Evolutionary conservation across 2,113 vertebrate species (phyloP).

Genomic region (Cercocebus atys): DNA sequence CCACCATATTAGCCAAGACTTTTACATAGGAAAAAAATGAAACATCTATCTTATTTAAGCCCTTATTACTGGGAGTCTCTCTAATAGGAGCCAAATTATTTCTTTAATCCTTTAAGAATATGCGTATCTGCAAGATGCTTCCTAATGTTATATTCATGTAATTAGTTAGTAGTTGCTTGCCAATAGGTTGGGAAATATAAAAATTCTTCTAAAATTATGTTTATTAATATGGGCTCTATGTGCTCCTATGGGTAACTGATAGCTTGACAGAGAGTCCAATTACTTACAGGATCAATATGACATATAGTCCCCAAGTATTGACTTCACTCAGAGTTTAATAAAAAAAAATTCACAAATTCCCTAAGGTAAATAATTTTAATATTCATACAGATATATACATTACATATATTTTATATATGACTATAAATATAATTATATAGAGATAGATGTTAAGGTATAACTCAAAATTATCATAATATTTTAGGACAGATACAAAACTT

Average conservation of each 20-base stretch:
- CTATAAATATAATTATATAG: too few species aligned
- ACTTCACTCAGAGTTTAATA: not conserved
- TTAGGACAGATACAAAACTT: not conserved
- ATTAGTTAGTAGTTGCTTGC: conserved; percentile 5
- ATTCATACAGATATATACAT: not conserved
- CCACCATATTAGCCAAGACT: not conserved
- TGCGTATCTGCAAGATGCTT: conserved; percentile 8
- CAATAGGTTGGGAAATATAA: not conserved
- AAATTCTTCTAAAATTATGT: conserved; percentile 9
- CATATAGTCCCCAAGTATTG: not conserved
- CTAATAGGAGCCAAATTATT: not conserved
- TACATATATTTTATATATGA: too few species aligned
- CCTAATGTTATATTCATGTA: conserved; percentile 24
- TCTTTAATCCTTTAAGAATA: not conserved
- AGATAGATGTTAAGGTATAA: not conserved
- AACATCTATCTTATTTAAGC: not conserved
- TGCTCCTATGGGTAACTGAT: not conserved
- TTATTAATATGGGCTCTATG: not conserved
- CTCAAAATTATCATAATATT: not conserved
- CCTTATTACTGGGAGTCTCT: not conserved
- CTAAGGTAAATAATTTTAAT: not conserved
- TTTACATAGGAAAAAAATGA: not conserved
- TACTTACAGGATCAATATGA: not conserved
- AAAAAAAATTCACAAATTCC: not conserved
- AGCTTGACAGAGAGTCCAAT: not conserved